Conservation (phyloP, 2,797 vertebrate genomes). For the Nyctibius grandis region DNA sequence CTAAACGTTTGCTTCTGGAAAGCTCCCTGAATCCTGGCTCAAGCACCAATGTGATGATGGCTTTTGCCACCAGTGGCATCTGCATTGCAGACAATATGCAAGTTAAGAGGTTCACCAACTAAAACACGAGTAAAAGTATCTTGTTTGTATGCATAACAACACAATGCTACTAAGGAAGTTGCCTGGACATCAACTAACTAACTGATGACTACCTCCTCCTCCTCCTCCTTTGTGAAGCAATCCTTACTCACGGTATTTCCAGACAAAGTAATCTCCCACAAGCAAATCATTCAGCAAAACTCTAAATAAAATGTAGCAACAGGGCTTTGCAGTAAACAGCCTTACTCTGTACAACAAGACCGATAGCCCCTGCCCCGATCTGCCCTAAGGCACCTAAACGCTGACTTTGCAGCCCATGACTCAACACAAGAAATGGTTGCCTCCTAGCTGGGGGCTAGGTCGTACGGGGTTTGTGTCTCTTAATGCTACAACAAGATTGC, state of each 20-base stretch:
- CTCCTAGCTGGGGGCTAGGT: background rate
- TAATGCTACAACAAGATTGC: too few species aligned
- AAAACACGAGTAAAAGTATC: background rate
- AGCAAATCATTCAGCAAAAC: background rate
- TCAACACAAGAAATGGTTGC: background rate
- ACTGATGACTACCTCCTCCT: background rate
- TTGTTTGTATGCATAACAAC: background rate
- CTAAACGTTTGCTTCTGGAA: background rate
- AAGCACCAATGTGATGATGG: background rate
- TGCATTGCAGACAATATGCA: background rate
- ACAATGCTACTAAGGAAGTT: background rate
- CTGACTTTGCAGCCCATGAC: background rate
- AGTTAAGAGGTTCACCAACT: background rate
- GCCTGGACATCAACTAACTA: background rate
- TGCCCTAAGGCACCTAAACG: background rate
- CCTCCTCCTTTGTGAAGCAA: background rate
- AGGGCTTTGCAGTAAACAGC: background rate
- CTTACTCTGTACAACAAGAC: too few species aligned
- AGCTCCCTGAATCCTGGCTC: background rate
- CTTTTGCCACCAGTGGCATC: background rate
- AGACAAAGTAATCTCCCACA: background rate
- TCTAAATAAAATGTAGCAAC: background rate
- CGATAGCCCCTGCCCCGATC: fast-evolving
- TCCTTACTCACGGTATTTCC: background rate
- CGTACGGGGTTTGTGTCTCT: background rate